Evolutionary conservation across 2,113 vertebrate genomes (phyloP), one percentile per base, ranked within the genome.

Genomic region (Toxotes jaculatrix): DNA sequence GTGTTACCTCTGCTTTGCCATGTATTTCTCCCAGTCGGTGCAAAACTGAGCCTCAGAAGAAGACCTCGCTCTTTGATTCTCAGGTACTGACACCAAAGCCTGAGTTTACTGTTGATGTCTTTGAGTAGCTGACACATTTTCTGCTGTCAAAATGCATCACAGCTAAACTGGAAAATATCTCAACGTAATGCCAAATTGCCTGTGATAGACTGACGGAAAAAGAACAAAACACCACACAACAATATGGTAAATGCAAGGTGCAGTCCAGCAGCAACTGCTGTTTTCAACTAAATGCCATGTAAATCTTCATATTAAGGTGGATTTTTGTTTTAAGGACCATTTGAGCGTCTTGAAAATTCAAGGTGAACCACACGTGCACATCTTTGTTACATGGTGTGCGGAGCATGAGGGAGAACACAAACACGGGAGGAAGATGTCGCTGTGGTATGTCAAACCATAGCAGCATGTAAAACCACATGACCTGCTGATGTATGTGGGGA

Each of bases 61-160:
- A 36, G 9, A 19, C 32, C 7, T 16, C 5, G 14, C 60, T 43
- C 34, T 66, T 76, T 85, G 71, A 60, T 65, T 65, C 14, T 55
- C 14, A 62, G 2, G 38, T 5, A 61, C 66, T 60, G 64, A 75
- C 57, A 73, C 36, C 71, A 80, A 72, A 67, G 38, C 40, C 31
- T 19, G 2, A 59, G 11, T 62, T 71, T 51, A 23, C 21, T 40
- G 57, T 21, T 68, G 40, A 45, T 77, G 40, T 57, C 59, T 70
- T 70, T 32, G 19, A 68, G 56, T 4, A 23, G 40, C 19, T 55
- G 59, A 55, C 49, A 78, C 16, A 82, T 43, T 63, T 73, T 64
- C 27, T 40, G 67, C 56, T 45, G 56, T 68, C 71, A 76, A 16
- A 32, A 57, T 43, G 32, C 42, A 83, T 64, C n/a, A 23, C 21